Evolutionary conservation across 1,140 invertebrate genomes (phyloP).

Genomic region (Coenobita brevimanus): DNA sequence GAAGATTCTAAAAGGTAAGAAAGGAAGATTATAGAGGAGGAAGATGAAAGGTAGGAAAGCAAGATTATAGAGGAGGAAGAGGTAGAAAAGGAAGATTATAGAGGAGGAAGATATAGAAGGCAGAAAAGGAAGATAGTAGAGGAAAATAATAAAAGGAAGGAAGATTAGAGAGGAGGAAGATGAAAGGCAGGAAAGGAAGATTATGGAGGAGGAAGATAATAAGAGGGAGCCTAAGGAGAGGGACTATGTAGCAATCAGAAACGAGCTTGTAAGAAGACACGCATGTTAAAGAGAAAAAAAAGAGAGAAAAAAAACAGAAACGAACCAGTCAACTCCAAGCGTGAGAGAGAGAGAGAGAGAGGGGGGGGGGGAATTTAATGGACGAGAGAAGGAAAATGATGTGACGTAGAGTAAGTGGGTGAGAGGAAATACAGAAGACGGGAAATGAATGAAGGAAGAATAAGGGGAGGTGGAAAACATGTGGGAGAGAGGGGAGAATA

Average conservation of each 20-base stretch:
- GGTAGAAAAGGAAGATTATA: too few species aligned
- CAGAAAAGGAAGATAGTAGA: too few species aligned
- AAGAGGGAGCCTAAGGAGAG: not conserved
- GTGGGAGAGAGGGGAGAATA: not conserved
- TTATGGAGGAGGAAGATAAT: not conserved
- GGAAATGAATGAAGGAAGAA: not conserved
- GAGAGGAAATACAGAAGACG: not conserved
- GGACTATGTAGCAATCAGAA: not conserved
- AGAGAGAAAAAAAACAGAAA: not conserved
- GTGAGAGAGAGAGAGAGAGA: not conserved
- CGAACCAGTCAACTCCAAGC: not conserved
- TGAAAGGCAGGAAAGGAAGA: not conserved
- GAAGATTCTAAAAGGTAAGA: too few species aligned
- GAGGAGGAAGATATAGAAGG: too few species aligned
- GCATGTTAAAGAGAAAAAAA: not conserved
- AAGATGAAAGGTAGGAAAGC: too few species aligned
- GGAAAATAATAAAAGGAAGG: too few species aligned
- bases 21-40: too few species aligned
- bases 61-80: too few species aligned
- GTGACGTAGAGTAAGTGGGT: not conserved
- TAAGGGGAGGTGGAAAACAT: not conserved
- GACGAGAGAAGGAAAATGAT: not conserved
- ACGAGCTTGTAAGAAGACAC: not conserved
- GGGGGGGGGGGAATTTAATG: too few species aligned
- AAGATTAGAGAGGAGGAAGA: not conserved